Conservation (phyloP, 2,888 invertebrate genomes). For the Hemaris fuciformis region DNA sequence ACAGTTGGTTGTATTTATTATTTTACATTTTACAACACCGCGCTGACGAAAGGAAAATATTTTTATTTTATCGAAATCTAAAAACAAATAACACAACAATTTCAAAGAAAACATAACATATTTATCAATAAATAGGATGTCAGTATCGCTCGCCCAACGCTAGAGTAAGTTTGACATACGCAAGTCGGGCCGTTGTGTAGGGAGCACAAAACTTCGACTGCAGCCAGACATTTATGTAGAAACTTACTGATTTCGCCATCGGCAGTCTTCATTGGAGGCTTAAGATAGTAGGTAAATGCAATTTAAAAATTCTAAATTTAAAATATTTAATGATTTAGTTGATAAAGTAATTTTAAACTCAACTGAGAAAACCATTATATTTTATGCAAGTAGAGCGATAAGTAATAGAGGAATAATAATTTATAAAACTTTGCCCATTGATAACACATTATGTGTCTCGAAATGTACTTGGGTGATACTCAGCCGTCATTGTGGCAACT, state of each 20-base stretch:
- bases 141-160: background rate
- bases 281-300: background rate
- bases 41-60: background rate
- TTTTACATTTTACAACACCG: too few relatives aligned
- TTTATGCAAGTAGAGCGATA: too few relatives aligned
- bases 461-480: too few relatives aligned
- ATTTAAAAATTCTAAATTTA: background rate
- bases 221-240: slow-evolving; percentile 29
- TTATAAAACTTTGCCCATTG: too few relatives aligned
- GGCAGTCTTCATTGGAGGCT: slow-evolving; percentile 29
- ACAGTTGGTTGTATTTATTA: too few relatives aligned
- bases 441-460: too few relatives aligned
- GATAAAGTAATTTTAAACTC: too few relatives aligned
- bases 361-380: too few relatives aligned
- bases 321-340: too few relatives aligned
- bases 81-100: background rate
- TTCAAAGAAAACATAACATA: background rate
- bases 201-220: slow-evolving; percentile 14
- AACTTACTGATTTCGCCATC: slow-evolving; percentile 33
- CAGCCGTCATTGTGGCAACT: too few relatives aligned
- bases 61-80: too few relatives aligned
- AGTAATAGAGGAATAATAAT: too few relatives aligned
- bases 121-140: background rate
- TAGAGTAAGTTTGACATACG: slow-evolving; percentile 7
- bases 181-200: slow-evolving; percentile 20